Evolutionary conservation across 2,113 vertebrate genomes (phyloP).

Genomic region (Plotosus lineatus): DNA sequence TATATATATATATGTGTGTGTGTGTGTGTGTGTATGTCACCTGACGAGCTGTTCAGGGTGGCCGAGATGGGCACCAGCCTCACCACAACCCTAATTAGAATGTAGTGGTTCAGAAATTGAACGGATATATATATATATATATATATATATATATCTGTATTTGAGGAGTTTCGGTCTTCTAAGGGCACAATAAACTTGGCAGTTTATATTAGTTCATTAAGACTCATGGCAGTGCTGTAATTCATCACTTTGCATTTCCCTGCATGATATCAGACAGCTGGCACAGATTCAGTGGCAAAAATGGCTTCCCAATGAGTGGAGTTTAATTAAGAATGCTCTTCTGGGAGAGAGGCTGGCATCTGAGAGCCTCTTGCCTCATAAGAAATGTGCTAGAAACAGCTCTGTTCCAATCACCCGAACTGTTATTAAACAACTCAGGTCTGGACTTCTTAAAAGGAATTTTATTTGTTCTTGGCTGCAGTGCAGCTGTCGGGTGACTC

Average conservation of each 20-base stretch:
- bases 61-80: too few species aligned
- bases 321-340: conserved; percentile 69
- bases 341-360: conserved; percentile 63
- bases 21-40: too few species aligned
- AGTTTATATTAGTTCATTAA: conserved; percentile 43
- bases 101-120: too few species aligned
- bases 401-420: conserved; percentile 71
- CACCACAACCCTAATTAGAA: too few species aligned
- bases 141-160: conserved; percentile 18
- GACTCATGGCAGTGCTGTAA: conserved; percentile 57
- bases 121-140: too few species aligned
- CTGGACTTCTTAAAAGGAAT: conserved; percentile 52
- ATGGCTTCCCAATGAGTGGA: conserved; percentile 60
- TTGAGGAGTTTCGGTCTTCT: not conserved
- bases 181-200: conserved; percentile 6
- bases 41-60: too few species aligned
- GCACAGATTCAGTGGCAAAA: conserved; percentile 62
- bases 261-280: conserved; percentile 51
- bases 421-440: conserved; percentile 71
- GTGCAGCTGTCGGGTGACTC: conserved; percentile 21
- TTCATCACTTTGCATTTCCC: conserved; percentile 62
- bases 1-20: too few species aligned
- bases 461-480: conserved; percentile 46
- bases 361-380: conserved; percentile 70
- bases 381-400: conserved; percentile 69